A percentile compares a stretch with the other conserved stretches of the same genome.
Evolutionary conservation across 2,113 vertebrate genomes (phyloP).

Genomic region (Todiramphus saurophagus): DNA sequence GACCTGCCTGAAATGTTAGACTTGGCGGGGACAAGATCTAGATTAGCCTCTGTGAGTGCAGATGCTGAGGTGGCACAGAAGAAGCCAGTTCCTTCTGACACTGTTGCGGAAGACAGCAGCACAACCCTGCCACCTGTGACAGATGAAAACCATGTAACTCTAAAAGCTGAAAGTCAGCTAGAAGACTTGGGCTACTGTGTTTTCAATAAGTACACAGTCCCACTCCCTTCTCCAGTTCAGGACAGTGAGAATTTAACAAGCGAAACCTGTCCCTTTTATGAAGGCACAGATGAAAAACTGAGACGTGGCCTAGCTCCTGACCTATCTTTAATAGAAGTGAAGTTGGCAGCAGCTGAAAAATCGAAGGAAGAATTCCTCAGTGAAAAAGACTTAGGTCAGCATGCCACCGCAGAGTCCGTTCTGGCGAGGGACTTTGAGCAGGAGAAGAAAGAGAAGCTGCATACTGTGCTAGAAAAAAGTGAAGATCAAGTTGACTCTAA

Average conservation of each 20-base stretch:
- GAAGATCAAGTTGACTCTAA: slow-evolving; percentile 73
- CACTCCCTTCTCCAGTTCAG: slow-evolving; percentile 92
- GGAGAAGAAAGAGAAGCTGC: slow-evolving; percentile 76
- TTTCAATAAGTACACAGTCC: slow-evolving; percentile 97
- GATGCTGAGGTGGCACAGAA: slow-evolving; percentile 83
- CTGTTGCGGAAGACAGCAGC: slow-evolving; percentile 75
- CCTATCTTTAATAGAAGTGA: slow-evolving; percentile 80
- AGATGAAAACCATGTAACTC: slow-evolving; percentile 80
- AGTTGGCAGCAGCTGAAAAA: slow-evolving; percentile 80
- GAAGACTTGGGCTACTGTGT: slow-evolving; percentile 98
- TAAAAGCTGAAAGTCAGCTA: slow-evolving; percentile 89
- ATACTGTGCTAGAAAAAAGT: slow-evolving; percentile 76
- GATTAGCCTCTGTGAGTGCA: slow-evolving; percentile 86
- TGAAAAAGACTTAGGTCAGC: slow-evolving; percentile 59
- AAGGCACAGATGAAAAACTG: slow-evolving; percentile 76
- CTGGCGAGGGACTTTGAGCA: slow-evolving; percentile 71
- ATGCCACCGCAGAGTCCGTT: slow-evolving; percentile 15
- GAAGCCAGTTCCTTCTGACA: slow-evolving; percentile 83
- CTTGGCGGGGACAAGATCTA: slow-evolving; percentile 88
- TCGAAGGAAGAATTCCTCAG: slow-evolving; percentile 68
- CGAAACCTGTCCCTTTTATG: slow-evolving; percentile 78
- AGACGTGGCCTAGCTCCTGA: slow-evolving; percentile 73
- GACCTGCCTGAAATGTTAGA: slow-evolving; percentile 98
- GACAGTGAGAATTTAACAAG: slow-evolving; percentile 77
- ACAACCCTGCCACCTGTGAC: slow-evolving; percentile 76